These are phyloP conservation scores for Ceuthmochares aereus DNA, from an alignment of 2,113 vertebrate species.

Conservation along the genomic window DNA sequence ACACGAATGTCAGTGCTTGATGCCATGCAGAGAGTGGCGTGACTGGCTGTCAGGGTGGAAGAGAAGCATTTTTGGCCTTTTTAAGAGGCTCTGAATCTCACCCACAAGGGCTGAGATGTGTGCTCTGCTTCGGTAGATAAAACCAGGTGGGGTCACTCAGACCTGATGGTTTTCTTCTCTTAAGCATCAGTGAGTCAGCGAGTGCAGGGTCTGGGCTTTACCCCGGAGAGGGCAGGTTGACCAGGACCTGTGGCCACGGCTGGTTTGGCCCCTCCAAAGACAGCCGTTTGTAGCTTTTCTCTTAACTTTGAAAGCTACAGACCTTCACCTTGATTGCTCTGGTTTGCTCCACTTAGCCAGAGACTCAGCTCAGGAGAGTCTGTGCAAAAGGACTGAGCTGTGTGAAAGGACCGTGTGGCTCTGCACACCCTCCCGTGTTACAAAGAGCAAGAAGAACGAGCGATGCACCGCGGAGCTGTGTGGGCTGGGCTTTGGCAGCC, in stretches of 20 bases:
- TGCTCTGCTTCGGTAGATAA: background rate
- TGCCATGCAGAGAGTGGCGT: background rate
- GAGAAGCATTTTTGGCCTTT: background rate
- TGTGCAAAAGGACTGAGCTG: too few relatives aligned
- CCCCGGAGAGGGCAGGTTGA: accelerated
- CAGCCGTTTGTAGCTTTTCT: background rate
- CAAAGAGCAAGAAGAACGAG: background rate
- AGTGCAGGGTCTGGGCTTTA: accelerated
- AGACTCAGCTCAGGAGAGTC: background rate
- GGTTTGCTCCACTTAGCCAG: background rate
- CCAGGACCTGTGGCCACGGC: background rate
- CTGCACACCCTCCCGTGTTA: background rate
- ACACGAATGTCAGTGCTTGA: background rate
- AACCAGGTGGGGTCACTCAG: background rate
- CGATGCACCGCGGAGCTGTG: background rate
- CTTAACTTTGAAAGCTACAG: background rate
- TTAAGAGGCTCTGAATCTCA: background rate
- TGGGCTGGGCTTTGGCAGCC: background rate
- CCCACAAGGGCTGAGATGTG: background rate
- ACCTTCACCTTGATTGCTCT: accelerated
- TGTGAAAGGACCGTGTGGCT: background rate
- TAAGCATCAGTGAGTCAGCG: background rate
- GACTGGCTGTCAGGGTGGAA: background rate
- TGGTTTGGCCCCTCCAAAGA: background rate
- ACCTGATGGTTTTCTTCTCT: background rate